Conservation (phyloP, 2,113 vertebrate genomes). For the Heterotilapia buettikoferi region DNA sequence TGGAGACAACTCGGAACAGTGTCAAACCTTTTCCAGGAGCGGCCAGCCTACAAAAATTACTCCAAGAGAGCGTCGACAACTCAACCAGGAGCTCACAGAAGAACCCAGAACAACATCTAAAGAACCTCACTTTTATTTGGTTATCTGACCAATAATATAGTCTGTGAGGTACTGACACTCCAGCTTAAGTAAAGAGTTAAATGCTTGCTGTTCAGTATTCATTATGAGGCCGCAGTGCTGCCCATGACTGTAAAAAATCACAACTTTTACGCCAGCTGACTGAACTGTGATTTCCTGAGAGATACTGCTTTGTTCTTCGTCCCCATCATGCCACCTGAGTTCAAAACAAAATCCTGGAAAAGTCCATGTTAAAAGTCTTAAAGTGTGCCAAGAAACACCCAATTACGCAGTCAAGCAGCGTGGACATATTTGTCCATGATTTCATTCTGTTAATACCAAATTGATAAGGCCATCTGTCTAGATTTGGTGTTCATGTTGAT, state of each 20-base stretch:
- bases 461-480: neutral
- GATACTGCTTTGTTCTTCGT: neutral
- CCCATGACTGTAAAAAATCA: neutral
- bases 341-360: neutral
- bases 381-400: neutral
- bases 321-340: neutral
- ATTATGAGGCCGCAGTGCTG: neutral
- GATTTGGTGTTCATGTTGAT: neutral
- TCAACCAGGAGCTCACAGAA: neutral
- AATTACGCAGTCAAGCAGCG: neutral
- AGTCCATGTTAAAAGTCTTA: neutral
- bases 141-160: neutral
- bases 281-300: neutral
- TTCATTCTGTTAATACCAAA: neutral
- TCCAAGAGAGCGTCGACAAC: neutral
- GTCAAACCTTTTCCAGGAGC: neutral
- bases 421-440: neutral
- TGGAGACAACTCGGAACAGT: neutral
- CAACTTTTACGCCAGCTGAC: neutral
- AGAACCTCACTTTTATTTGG: neutral
- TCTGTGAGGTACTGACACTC: neutral
- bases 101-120: neutral
- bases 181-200: neutral
- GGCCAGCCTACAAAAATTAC: neutral
- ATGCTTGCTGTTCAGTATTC: neutral